These are phyloP conservation scores for Phataginus tetradactyla DNA, from an alignment of 2,797 vertebrate species.

Conservation along the genomic window DNA sequence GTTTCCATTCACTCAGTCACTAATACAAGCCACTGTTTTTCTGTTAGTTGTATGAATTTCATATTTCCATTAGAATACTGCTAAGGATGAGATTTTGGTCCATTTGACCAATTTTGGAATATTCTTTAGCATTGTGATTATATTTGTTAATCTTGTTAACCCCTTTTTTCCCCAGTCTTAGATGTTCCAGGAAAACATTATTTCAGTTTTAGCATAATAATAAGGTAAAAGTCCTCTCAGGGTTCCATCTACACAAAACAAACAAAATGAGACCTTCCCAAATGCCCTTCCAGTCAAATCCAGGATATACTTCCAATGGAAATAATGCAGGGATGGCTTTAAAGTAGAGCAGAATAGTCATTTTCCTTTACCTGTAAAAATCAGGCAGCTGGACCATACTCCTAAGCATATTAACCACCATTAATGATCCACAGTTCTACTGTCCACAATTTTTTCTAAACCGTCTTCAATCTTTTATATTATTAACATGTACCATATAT, in stretches of 20 bases:
- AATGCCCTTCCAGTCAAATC: background rate
- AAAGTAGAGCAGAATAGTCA: slow-evolving; percentile 8
- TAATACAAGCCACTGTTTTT: slow-evolving; percentile 36
- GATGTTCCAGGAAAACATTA: slow-evolving; percentile 9
- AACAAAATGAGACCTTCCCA: background rate
- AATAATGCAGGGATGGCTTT: background rate
- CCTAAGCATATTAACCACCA: background rate
- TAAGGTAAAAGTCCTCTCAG: background rate
- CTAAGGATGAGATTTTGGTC: background rate
- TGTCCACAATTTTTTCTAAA: slow-evolving; percentile 20
- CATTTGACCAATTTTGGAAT: background rate
- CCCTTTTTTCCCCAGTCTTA: background rate
- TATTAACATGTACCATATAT: background rate
- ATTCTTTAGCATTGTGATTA: background rate
- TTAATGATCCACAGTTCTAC: slow-evolving; percentile 10
- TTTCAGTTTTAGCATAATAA: background rate
- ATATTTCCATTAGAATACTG: background rate
- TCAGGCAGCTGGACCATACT: background rate
- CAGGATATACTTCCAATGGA: background rate
- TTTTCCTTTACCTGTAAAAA: slow-evolving; percentile 13
- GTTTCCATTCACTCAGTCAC: slow-evolving; percentile 17
- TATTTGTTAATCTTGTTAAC: slow-evolving; percentile 11
- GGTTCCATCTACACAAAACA: background rate
- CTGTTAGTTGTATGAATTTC: slow-evolving; percentile 40
- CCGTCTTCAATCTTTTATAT: background rate